A percentile compares a stretch with the other conserved stretches of the same genome.
These are phyloP conservation scores for Macrotis lagotis DNA, from an alignment of 2,113 vertebrate species.

Conservation along the genomic window DNA sequence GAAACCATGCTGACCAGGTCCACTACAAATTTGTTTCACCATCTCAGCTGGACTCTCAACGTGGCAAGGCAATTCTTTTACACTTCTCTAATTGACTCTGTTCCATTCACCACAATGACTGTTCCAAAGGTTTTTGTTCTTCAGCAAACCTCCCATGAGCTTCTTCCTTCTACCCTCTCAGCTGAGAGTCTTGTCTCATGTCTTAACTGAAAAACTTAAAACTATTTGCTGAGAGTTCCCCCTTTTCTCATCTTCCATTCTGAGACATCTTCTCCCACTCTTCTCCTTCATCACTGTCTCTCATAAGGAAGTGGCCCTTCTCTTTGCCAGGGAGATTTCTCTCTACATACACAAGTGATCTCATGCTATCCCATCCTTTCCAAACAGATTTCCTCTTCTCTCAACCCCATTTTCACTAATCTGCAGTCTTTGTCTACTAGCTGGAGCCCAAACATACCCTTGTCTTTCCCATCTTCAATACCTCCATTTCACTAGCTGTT, in stretches of 20 bases:
- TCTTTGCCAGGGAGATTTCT: not conserved
- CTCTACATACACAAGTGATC: not conserved
- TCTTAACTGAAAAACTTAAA: not conserved
- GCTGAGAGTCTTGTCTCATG: not conserved
- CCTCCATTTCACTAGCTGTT: not conserved
- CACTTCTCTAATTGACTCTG: not conserved
- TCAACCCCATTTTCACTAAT: not conserved
- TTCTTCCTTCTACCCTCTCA: not conserved
- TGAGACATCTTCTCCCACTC: not conserved
- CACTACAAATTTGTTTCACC: not conserved
- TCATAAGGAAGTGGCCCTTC: no score
- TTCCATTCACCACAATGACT: not conserved
- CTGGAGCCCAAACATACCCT: not conserved
- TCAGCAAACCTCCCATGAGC: not conserved
- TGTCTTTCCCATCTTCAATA: not conserved
- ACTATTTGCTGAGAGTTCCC: not conserved
- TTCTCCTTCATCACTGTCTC: not conserved
- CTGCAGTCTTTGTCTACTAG: not conserved
- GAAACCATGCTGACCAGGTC: not conserved
- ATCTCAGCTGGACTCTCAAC: not conserved
- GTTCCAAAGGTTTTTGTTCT: not conserved
- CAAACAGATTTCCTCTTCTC: not conserved
- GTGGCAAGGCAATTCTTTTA: not conserved
- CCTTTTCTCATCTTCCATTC: not conserved
- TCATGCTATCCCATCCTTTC: not conserved